phyloP scores from a whole-genome alignment of 2,888 invertebrate genomes.

The Ctenicera cuprea region DNA sequence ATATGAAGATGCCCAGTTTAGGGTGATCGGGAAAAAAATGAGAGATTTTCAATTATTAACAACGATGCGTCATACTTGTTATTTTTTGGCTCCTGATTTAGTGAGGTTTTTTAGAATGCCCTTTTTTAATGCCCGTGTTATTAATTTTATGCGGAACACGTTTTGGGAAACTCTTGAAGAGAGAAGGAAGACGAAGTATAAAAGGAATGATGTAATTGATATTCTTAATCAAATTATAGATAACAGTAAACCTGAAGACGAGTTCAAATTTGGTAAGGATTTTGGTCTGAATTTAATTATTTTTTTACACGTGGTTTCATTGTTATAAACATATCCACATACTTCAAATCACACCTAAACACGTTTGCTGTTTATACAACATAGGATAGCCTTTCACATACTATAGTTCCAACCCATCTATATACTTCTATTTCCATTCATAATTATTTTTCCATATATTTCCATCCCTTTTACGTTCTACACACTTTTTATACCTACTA shows the following conservation, averaged over 20 bases:
- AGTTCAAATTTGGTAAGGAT: slow-evolving; percentile 59
- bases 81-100: slow-evolving; percentile 61
- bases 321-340: too few relatives aligned
- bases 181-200: slow-evolving; percentile 56
- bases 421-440: too few relatives aligned
- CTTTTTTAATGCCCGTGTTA: slow-evolving; percentile 60
- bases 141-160: slow-evolving; percentile 62
- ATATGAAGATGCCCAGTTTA: slow-evolving; percentile 68
- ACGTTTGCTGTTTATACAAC: too few relatives aligned
- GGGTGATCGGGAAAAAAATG: slow-evolving; percentile 65
- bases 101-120: slow-evolving; percentile 60
- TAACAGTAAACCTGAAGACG: slow-evolving; percentile 47
- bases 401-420: too few relatives aligned
- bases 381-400: too few relatives aligned
- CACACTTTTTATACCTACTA: too few relatives aligned
- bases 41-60: slow-evolving; percentile 63
- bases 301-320: too few relatives aligned
- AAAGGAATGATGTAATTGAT: slow-evolving; percentile 68
- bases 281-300: neutral
- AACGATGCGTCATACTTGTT: slow-evolving; percentile 59
- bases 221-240: slow-evolving; percentile 50
- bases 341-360: too few relatives aligned
- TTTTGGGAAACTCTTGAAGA: slow-evolving; percentile 63
- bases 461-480: too few relatives aligned
- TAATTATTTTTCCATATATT: too few relatives aligned